Percentiles rank a stretch among this genome's conserved stretches.
These are phyloP conservation scores for Heterodera schachtii DNA, from an alignment of 1,140 invertebrate species.

Conservation along the genomic window DNA sequence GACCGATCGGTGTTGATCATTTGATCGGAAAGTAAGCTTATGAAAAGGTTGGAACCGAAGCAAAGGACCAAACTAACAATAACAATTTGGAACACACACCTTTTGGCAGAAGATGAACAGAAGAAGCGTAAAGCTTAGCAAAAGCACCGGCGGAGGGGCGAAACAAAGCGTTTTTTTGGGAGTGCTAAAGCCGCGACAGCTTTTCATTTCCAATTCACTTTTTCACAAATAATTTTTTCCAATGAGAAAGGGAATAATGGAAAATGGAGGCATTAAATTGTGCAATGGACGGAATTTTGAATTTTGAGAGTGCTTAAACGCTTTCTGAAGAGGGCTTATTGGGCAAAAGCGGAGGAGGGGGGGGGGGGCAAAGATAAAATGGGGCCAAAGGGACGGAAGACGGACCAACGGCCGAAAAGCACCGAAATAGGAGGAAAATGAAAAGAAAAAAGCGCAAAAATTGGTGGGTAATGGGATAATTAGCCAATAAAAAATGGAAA, in stretches of 20 bases:
- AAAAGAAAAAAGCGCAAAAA: too few relatives aligned
- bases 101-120: neutral
- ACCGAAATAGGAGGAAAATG: too few relatives aligned
- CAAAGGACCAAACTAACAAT: too few relatives aligned
- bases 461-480: too few relatives aligned
- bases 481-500: too few relatives aligned
- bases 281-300: constrained; percentile 1
- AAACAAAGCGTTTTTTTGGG: neutral
- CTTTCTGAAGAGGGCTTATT: neutral
- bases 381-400: neutral
- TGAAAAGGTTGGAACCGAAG: neutral
- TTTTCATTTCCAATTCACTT: neutral
- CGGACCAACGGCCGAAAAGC: too few relatives aligned
- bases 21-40: neutral
- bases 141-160: neutral
- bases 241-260: neutral
- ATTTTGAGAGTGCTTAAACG: constrained; percentile 1
- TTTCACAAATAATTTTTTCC: neutral
- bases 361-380: neutral
- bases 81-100: neutral
- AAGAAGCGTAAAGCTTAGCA: neutral
- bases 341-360: too few relatives aligned
- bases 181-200: neutral
- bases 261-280: neutral
- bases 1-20: too few relatives aligned